phyloP scores from a whole-genome alignment of 2,888 invertebrate species.

The Allophyes oxyacanthae region DNA sequence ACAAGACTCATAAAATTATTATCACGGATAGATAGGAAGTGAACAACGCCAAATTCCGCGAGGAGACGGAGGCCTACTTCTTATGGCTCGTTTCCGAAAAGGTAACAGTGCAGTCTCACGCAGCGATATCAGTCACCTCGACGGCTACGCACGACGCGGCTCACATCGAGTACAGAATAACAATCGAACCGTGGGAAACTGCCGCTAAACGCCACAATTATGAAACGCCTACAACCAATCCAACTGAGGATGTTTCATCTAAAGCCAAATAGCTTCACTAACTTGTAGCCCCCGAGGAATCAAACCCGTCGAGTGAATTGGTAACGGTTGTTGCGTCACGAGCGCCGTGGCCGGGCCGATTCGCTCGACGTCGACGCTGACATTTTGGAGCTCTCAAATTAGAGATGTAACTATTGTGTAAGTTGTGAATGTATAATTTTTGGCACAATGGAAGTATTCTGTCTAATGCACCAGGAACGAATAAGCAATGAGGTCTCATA shows the following conservation, averaged over 20 bases:
- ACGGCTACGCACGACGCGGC: conserved; percentile 76
- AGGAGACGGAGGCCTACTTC: conserved; percentile 37
- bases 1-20: too few relatives aligned
- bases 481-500: conserved; percentile 45
- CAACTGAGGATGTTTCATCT: conserved; percentile 69
- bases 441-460: conserved; percentile 51
- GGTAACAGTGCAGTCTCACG: conserved; percentile 69
- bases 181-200: conserved; percentile 85
- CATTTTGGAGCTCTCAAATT: conserved; percentile 66
- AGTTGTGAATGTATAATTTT: conserved; percentile 59
- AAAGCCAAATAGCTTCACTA: conserved; percentile 61
- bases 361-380: conserved; percentile 60
- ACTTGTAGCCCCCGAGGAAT: conserved; percentile 62
- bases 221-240: conserved; percentile 73
- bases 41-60: conserved; percentile 9
- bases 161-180: conserved; percentile 76
- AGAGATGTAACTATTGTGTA: conserved; percentile 61
- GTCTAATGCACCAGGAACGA: conserved; percentile 48
- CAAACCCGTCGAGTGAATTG: conserved; percentile 74
- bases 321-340: conserved; percentile 78
- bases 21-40: too few relatives aligned
- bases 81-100: conserved; percentile 63
- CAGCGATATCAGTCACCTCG: conserved; percentile 59
- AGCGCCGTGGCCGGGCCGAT: conserved; percentile 53
- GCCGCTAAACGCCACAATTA: conserved; percentile 76